Evolutionary conservation across 2,797 vertebrate species (phyloP), one percentile per base, ranked within the genome.

Genomic region (Sebastolobus alascanus): DNA sequence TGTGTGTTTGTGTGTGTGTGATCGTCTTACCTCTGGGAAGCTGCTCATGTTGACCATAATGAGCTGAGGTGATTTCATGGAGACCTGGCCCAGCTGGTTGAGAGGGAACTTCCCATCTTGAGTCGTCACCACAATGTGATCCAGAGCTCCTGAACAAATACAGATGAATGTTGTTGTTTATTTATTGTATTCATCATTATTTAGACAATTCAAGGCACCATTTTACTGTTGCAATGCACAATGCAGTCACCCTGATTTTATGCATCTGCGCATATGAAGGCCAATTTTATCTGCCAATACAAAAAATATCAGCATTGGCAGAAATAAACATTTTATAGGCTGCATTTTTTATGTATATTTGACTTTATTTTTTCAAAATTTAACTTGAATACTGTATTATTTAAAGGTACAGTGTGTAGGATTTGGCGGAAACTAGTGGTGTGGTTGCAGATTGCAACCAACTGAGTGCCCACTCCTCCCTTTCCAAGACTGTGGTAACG

Each of bases 81-180:
- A 97, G 94, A 99, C 96, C 94, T 99, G 98, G 38, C 97, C 97
- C 88, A 99, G 96, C 93, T 99, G 98, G 94, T 98, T 99, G 78
- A 99, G 96, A 0, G 98, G 96, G 84, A 99, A 96, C 89, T 97
- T 99, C 89, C 98, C 98, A 31, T 98, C 96, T 67, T 95, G 92
- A 74, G 97, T 99, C 76, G 94, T 46, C 91, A 99, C 97, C 5
- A 93, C 89, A 54, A 99, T 96, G 90, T 97, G 97, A 95, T 99
- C 97, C 83, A 99, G 95, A 79, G 97, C 96, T 81, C 98, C 98
- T 99, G 82, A 72, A 91, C 66, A 82, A 89, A 80, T 16, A 75
- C 64, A 85, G 12, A 89, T 31, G 59, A 11, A 75, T 10, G 3
- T 8, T 54, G 54, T 63, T 55, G 37, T 77, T 89, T 54, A 83